Evolutionary conservation across 2,113 vertebrate species (phyloP).

Genomic region (Chunga burmeisteri): DNA sequence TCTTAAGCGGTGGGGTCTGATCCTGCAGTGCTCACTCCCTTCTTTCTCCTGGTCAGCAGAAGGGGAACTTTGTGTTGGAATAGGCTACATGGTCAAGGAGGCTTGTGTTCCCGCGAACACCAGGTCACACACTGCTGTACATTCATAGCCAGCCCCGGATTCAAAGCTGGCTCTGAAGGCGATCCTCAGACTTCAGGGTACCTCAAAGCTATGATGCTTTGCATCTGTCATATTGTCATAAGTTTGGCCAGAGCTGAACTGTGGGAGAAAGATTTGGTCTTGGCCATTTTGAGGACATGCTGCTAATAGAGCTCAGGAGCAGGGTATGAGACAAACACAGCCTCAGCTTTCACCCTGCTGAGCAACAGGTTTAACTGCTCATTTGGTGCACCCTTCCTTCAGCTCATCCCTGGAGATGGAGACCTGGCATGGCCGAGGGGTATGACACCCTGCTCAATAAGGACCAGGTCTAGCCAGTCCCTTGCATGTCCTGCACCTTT

Average conservation of each 20-base stretch:
- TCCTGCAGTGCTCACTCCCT: background rate
- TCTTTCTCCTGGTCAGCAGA: background rate
- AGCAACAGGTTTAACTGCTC: background rate
- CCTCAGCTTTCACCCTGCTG: background rate
- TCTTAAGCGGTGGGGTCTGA: rapidly evolving
- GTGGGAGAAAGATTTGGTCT: background rate
- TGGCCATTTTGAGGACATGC: background rate
- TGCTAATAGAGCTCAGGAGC: background rate
- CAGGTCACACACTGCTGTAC: rapidly evolving
- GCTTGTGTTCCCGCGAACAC: background rate
- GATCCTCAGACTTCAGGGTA: background rate
- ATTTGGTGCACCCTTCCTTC: background rate
- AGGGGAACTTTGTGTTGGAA: background rate
- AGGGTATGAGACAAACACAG: background rate
- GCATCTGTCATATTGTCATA: background rate
- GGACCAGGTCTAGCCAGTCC: background rate
- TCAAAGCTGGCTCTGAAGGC: background rate
- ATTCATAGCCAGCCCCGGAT: rapidly evolving
- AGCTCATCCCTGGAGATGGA: background rate
- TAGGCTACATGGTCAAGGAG: background rate
- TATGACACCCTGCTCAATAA: background rate
- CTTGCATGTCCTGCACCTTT: background rate
- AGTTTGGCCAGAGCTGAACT: background rate
- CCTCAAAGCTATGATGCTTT: background rate
- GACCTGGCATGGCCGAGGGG: background rate